A percentile compares a stretch with the other conserved stretches of the same genome.
Evolutionary conservation across 2,113 vertebrate species (phyloP).

Genomic region (Salvelinus namaycush): DNA sequence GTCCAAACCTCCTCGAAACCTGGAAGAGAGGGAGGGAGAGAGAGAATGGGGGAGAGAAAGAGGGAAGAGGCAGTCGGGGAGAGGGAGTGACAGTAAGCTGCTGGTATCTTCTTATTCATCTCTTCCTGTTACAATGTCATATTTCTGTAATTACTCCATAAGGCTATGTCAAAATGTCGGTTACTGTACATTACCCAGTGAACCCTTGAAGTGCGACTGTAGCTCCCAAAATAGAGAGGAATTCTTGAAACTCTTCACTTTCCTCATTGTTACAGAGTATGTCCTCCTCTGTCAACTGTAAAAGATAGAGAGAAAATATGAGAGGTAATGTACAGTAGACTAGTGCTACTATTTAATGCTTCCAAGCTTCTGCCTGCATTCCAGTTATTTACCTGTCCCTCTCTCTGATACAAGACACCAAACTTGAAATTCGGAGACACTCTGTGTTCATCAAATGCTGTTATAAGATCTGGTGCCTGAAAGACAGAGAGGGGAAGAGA

Average conservation of each 20-base stretch:
- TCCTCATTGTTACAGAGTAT: slow-evolving; percentile 87
- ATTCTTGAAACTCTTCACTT: slow-evolving; percentile 83
- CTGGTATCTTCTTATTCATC: too few relatives aligned
- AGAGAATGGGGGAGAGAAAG: neutral
- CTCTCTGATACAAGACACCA: slow-evolving; percentile 75
- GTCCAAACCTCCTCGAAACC: slow-evolving; percentile 89
- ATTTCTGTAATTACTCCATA: neutral
- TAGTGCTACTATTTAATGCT: neutral
- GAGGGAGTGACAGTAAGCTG: too few relatives aligned
- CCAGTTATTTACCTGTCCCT: slow-evolving; percentile 65
- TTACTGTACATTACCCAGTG: slow-evolving; percentile 69
- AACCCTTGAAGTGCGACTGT: slow-evolving; percentile 84
- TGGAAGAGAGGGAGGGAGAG: slow-evolving; percentile 39
- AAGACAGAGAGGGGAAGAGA: neutral
- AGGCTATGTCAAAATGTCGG: neutral
- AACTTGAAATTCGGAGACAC: slow-evolving; percentile 79
- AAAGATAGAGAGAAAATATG: slow-evolving; percentile 25
- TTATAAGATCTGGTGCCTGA: slow-evolving; percentile 76
- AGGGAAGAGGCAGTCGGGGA: neutral
- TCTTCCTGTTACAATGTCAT: too few relatives aligned
- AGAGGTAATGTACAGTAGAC: slow-evolving; percentile 9
- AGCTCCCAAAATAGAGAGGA: slow-evolving; percentile 85
- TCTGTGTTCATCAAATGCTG: slow-evolving; percentile 77
- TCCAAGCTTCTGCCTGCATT: neutral
- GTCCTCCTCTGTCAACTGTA: slow-evolving; percentile 84